Percentiles rank a stretch among this genome's conserved stretches.
Conservation (phyloP, 2,888 invertebrate genomes). For the Cremastobaeus sp. region DNA sequence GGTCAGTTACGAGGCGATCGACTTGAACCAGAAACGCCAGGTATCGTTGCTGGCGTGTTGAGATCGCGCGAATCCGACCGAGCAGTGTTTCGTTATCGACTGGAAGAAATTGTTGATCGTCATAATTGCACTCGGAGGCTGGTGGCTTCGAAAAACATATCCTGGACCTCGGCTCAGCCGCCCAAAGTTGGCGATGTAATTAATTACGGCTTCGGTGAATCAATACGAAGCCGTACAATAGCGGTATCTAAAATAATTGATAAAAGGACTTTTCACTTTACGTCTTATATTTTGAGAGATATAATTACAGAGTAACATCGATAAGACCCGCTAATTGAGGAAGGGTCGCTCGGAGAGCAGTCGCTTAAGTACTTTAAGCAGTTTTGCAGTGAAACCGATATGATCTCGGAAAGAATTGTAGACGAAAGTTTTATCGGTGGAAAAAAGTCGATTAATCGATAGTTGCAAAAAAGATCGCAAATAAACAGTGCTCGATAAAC, state of each 20-base stretch:
- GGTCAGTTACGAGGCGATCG: slow-evolving; percentile 18
- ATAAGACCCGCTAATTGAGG: slow-evolving; percentile 69
- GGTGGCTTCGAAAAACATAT: slow-evolving; percentile 13
- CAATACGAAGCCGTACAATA: slow-evolving; percentile 63
- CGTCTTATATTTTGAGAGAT: slow-evolving; percentile 74
- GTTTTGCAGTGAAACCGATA: slow-evolving; percentile 49
- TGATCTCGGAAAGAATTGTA: slow-evolving; percentile 48
- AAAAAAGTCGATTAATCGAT: slow-evolving; percentile 50
- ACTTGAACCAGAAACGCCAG: too few relatives aligned
- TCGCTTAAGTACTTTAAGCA: slow-evolving; percentile 52
- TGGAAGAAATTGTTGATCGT: slow-evolving; percentile 36
- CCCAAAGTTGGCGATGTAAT: slow-evolving; percentile 63
- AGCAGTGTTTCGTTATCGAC: slow-evolving; percentile 10
- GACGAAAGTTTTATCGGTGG: slow-evolving; percentile 37
- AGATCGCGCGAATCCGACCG: background rate
- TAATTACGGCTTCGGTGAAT: slow-evolving; percentile 69
- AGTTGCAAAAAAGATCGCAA: slow-evolving; percentile 28
- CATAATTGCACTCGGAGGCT: slow-evolving; percentile 28
- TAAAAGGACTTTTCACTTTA: slow-evolving; percentile 75
- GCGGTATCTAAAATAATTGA: slow-evolving; percentile 72
- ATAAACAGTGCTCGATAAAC: slow-evolving; percentile 13
- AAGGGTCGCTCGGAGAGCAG: slow-evolving; percentile 54
- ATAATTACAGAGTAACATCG: slow-evolving; percentile 72
- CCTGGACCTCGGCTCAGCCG: too few relatives aligned
- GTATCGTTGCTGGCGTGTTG: too few relatives aligned